A percentile compares a stretch with the other conserved stretches of the same genome.
phyloP scores from a whole-genome alignment of 2,113 vertebrate genomes.

The Peromyscus leucopus region DNA sequence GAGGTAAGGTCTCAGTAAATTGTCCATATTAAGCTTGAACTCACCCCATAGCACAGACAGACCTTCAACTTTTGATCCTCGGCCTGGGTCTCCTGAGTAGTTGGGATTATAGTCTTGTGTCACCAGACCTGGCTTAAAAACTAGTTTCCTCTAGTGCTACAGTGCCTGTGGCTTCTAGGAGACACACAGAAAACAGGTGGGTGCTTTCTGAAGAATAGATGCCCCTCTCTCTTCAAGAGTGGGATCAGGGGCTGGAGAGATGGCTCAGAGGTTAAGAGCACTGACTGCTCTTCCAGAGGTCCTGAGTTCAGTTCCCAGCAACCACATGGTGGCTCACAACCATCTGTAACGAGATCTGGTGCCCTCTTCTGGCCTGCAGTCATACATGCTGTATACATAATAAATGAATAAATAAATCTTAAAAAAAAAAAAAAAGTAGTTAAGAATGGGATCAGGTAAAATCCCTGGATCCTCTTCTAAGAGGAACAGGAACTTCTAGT shows the following conservation, averaged over 20 bases:
- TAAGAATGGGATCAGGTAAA: neutral
- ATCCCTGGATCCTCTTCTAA: neutral
- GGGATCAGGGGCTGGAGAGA: too few species aligned
- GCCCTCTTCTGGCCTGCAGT: too few species aligned
- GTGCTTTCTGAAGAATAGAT: slow-evolving; percentile 44
- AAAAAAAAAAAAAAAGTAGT: too few species aligned
- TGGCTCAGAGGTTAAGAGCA: too few species aligned
- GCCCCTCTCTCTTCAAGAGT: neutral
- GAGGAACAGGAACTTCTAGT: neutral
- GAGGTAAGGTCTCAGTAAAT: neutral
- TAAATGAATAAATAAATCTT: too few species aligned
- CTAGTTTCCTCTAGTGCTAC: neutral
- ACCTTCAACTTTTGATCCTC: neutral
- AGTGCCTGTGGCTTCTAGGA: slow-evolving; percentile 22
- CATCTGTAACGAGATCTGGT: too few species aligned
- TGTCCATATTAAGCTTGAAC: neutral
- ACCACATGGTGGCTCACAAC: too few species aligned
- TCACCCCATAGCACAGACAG: neutral
- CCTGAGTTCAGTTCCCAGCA: too few species aligned
- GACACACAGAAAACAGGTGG: neutral
- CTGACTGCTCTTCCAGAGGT: too few species aligned
- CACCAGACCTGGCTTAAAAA: neutral
- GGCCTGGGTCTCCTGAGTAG: neutral
- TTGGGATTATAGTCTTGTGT: neutral
- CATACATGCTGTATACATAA: too few species aligned